phyloP scores from a whole-genome alignment of 2,888 invertebrate genomes.

The Caenorhabditis sp. region DNA sequence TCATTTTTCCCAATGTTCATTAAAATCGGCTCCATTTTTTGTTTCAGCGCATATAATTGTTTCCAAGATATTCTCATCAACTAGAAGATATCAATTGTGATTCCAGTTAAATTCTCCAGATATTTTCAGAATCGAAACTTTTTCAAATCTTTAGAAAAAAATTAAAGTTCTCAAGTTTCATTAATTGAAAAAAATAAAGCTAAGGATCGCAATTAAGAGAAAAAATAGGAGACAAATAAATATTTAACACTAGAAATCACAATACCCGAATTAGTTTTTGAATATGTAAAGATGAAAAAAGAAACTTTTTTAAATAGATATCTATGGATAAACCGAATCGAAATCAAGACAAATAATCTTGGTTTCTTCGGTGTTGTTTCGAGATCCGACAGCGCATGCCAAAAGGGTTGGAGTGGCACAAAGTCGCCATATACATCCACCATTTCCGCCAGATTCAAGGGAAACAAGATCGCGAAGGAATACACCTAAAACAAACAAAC shows the following conservation, averaged over 20 bases:
- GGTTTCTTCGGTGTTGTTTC: slow-evolving; percentile 98
- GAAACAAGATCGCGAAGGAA: slow-evolving; percentile 94
- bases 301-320: too few species aligned
- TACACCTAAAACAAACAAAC: slow-evolving; percentile 77
- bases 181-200: neutral
- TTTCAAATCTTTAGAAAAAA: neutral
- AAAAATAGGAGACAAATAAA: slow-evolving; percentile 1
- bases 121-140: neutral
- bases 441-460: slow-evolving; percentile 91
- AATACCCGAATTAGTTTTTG: slow-evolving; percentile 16
- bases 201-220: neutral
- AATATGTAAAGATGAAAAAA: slow-evolving; percentile 1
- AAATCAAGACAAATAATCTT: slow-evolving; percentile 96
- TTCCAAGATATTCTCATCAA: slow-evolving; percentile 5
- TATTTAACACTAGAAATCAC: neutral
- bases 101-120: neutral
- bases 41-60: slow-evolving; percentile 11
- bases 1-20: slow-evolving; percentile 18
- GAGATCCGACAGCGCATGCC: slow-evolving; percentile 96
- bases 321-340: slow-evolving; percentile 48
- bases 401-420: slow-evolving; percentile 90
- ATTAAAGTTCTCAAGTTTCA: too few species aligned
- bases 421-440: slow-evolving; percentile 98
- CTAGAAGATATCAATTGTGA: neutral
- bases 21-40: slow-evolving; percentile 17